A percentile compares a stretch with the other conserved stretches of the same genome.
These are phyloP conservation scores for Chironomus tepperi DNA, from an alignment of 1,140 invertebrate genomes.

Conservation along the genomic window DNA sequence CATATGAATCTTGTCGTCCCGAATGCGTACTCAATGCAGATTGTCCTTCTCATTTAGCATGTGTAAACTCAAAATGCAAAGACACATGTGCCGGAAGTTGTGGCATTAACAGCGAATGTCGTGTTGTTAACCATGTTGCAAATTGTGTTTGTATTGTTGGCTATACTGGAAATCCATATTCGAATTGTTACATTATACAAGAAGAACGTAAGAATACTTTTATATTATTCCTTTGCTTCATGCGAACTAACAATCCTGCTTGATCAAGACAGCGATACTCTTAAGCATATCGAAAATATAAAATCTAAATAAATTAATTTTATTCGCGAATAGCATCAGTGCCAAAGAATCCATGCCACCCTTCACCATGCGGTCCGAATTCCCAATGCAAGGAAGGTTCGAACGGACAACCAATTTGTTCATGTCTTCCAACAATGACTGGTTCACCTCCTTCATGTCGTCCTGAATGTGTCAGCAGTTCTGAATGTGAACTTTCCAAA, in stretches of 20 bases:
- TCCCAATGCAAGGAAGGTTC: conserved; percentile 49
- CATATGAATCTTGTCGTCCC: conserved; percentile 61
- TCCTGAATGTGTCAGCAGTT: conserved; percentile 68
- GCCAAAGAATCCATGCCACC: conserved; percentile 46
- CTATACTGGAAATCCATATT: conserved; percentile 59
- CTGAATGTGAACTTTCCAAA: conserved; percentile 64
- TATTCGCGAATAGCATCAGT: not conserved
- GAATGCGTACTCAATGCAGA: conserved; percentile 66
- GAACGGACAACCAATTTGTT: conserved; percentile 57
- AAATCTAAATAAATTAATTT: not conserved
- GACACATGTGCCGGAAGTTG: conserved; percentile 73
- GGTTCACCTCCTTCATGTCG: conserved; percentile 72
- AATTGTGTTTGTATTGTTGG: conserved; percentile 59
- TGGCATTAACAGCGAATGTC: conserved; percentile 63
- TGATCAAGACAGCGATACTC: not conserved
- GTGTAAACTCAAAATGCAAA: conserved; percentile 65
- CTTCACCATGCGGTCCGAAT: conserved; percentile 65
- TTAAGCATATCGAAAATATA: not conserved
- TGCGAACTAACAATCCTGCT: no score
- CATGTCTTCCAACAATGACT: conserved; percentile 59
- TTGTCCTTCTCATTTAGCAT: conserved; percentile 66
- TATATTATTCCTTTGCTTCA: not conserved
- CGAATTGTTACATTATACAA: conserved; percentile 39
- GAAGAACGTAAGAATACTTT: not conserved
- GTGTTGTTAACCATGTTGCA: conserved; percentile 65